Conservation (phyloP, 2,797 vertebrate species). For the Lycodopsis pacificus region DNA sequence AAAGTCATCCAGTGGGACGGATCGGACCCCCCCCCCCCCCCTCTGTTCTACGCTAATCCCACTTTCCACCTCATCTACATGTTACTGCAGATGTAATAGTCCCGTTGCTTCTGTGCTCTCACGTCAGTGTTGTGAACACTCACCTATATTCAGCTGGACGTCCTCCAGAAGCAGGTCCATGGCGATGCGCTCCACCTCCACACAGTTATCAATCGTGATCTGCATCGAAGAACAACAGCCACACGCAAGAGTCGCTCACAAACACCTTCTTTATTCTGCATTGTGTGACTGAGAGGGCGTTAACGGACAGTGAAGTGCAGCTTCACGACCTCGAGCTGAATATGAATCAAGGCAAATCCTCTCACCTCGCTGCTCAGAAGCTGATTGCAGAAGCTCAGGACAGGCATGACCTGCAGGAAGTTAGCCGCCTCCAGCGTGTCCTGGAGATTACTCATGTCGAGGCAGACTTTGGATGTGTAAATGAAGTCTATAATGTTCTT, state of each 20-base stretch:
- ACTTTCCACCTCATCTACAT: neutral
- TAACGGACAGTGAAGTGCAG: slow-evolving; percentile 4
- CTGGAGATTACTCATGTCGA: slow-evolving; percentile 84
- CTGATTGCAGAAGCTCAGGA: slow-evolving; percentile 87
- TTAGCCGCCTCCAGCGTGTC: slow-evolving; percentile 88
- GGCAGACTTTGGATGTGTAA: slow-evolving; percentile 84
- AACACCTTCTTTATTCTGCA: neutral
- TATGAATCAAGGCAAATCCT: neutral
- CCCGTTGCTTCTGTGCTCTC: neutral
- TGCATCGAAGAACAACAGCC: slow-evolving; percentile 41
- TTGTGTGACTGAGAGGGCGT: neutral
- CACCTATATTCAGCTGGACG: slow-evolving; percentile 77
- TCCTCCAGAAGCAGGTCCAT: slow-evolving; percentile 82
- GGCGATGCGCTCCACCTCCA: slow-evolving; percentile 85
- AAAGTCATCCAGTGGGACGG: neutral
- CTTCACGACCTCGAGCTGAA: neutral
- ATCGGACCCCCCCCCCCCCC: too few species aligned
- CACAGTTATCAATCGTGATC: slow-evolving; percentile 87
- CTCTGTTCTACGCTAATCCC: neutral
- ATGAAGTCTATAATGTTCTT: slow-evolving; percentile 88
- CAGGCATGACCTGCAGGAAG: slow-evolving; percentile 87
- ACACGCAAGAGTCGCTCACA: neutral
- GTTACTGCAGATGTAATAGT: neutral
- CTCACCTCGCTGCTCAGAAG: slow-evolving; percentile 87
- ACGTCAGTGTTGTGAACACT: slow-evolving; percentile 8